phyloP scores from a whole-genome alignment of 2,113 vertebrate species.

The Microcebus tavaratra region DNA sequence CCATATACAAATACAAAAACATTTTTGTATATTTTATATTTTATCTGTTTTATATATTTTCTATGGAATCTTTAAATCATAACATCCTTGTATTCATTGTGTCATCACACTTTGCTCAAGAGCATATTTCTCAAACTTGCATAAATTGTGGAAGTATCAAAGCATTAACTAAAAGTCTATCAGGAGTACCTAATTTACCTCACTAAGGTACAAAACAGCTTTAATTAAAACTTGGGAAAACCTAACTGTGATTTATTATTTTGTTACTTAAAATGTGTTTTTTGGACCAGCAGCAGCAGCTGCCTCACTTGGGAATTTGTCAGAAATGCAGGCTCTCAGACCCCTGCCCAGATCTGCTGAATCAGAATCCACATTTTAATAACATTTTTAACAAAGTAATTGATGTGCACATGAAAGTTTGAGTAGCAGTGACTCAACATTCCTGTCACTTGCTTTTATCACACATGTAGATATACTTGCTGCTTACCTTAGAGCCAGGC shows the following conservation, averaged over 20 bases:
- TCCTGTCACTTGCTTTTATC: no score
- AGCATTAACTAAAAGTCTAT: neutral
- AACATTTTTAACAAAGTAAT: neutral
- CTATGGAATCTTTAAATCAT: neutral
- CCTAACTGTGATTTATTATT: neutral
- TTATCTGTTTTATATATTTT: neutral
- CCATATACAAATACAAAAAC: neutral
- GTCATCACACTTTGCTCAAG: neutral
- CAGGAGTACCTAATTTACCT: neutral
- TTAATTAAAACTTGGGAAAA: neutral
- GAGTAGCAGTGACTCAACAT: neutral
- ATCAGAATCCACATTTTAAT: neutral
- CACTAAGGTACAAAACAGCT: neutral
- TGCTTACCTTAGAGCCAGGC: neutral
- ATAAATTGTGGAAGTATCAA: neutral
- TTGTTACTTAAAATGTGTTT: neutral
- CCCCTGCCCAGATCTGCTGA: neutral
- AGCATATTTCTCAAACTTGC: neutral
- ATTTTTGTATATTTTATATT: neutral
- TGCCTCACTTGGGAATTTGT: neutral
- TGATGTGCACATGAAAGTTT: neutral
- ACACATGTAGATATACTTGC: neutral
- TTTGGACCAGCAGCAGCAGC: neutral
- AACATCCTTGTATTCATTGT: neutral
- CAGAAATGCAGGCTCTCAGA: neutral